Conservation (phyloP, 2,888 invertebrate genomes). For the Drosophila testacea region DNA sequence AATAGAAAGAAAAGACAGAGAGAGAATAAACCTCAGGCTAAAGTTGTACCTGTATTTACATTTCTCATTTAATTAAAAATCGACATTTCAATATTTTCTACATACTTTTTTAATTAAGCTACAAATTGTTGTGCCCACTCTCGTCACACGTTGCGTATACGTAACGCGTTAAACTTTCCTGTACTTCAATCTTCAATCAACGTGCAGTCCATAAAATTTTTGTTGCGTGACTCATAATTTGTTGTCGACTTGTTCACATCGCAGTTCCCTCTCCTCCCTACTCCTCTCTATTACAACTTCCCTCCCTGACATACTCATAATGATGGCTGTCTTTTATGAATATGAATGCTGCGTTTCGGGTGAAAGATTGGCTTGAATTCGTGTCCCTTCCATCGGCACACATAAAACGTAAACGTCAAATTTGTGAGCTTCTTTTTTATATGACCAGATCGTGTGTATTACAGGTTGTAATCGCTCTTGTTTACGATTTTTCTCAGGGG, state of each 20-base stretch:
- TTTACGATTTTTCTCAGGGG: constrained; percentile 38
- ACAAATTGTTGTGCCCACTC: constrained; percentile 29
- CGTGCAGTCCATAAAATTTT: constrained; percentile 68
- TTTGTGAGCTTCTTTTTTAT: constrained; percentile 66
- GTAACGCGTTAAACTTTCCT: constrained; percentile 25
- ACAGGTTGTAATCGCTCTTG: constrained; percentile 64
- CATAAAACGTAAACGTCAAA: constrained; percentile 72
- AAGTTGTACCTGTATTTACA: constrained; percentile 29
- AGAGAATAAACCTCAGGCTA: constrained; percentile 32
- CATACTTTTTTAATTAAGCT: constrained; percentile 68
- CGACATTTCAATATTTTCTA: constrained; percentile 35
- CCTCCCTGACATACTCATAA: constrained; percentile 22
- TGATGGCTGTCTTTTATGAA: constrained; percentile 53
- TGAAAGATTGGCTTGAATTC: constrained; percentile 8
- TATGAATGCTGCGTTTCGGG: constrained; percentile 45
- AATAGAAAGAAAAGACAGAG: constrained; percentile 11
- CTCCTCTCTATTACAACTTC: neutral
- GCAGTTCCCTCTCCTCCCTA: neutral
- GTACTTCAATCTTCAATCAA: constrained; percentile 53
- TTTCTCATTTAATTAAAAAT: constrained; percentile 62
- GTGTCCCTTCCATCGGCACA: neutral
- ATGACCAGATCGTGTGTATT: constrained; percentile 74
- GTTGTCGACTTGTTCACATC: constrained; percentile 73
- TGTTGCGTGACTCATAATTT: constrained; percentile 67
- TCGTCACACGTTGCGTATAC: constrained; percentile 48